Evolutionary conservation across 2,113 vertebrate species (phyloP).

Genomic region (Mustela nigripes): DNA sequence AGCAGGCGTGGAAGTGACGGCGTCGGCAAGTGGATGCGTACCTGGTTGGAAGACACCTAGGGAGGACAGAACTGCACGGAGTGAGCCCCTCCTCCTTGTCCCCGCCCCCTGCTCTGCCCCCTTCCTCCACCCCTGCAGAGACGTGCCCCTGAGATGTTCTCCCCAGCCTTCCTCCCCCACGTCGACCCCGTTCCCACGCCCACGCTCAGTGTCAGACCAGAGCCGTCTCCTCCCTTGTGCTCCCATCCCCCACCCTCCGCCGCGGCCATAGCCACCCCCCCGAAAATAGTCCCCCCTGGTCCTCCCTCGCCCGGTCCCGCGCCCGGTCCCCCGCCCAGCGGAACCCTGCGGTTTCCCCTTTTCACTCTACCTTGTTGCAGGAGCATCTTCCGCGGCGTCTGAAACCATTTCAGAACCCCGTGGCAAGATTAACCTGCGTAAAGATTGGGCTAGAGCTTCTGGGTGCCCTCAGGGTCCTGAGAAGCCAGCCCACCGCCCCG

Average conservation of each 20-base stretch:
- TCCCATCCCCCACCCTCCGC: accelerated
- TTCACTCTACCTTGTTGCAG: not conserved
- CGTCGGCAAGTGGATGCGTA: too few species aligned
- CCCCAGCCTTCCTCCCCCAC: not conserved
- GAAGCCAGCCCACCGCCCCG: accelerated
- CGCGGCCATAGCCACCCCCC: not conserved
- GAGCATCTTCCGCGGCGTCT: not conserved
- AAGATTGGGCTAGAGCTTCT: not conserved
- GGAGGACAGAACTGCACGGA: not conserved
- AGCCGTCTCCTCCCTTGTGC: not conserved
- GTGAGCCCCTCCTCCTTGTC: not conserved
- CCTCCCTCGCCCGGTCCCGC: not conserved
- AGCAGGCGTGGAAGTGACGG: not conserved
- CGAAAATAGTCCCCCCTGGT: accelerated
- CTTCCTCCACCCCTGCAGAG: not conserved
- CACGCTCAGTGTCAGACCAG: not conserved
- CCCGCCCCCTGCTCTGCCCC: accelerated
- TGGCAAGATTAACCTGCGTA: accelerated
- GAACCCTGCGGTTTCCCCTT: accelerated
- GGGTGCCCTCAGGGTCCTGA: not conserved
- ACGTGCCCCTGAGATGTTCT: accelerated
- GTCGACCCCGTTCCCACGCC: not conserved
- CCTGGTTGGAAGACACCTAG: not conserved
- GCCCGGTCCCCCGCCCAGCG: not conserved
- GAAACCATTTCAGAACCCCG: not conserved